Evolutionary conservation across 2,113 vertebrate species (phyloP), one percentile per base, ranked within the genome.

Genomic region (Antechinus stuartii): DNA sequence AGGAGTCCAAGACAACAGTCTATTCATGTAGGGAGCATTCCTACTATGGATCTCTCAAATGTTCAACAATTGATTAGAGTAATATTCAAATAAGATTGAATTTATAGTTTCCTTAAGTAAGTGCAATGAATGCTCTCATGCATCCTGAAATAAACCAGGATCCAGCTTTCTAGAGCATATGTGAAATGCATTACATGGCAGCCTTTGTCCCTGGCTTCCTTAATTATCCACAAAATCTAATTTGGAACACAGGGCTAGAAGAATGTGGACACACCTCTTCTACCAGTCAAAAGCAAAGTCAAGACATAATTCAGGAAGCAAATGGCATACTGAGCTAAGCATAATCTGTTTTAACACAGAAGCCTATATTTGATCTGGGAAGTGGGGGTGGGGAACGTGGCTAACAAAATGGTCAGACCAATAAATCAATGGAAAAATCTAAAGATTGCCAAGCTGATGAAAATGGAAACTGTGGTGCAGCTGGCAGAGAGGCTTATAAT

Each of bases 261-360:
- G 90, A 95, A 61, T 7, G 12, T 68, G 50, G 27, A 46, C n/a
- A 24, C 1, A 91, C 4, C 10, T 53, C 5, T 95, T 94, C 96
- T 92, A 76, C 23, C 1, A 54, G 53, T 53, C 57, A 95, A 89
- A 96, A 57, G 0, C 56, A 61, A 94, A 96, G 25, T 30, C 0
- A 97, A 96, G 93, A 89, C 8, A 92, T 26, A 95, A 94, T 92
- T 97, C 25, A 93, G 95, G 49, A 94, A 96, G 53, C 19, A 94
- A 96, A 84, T 90, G 25, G n/a, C 68, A 84, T 0, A 91, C 12
- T 56, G 42, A n/a, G 47, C 30, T 57, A 76, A 35, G 27, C 50
- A 22, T 90, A 95, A 92, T 23, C 89, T 96, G 1, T 49, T 96
- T 84, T 54, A 96, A 94, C 14, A 84, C 24, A 52, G 96, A 96